Base-by-base conservation (phyloP, 2,113 vertebrate species). In the Bubo scandiacus region DNA sequence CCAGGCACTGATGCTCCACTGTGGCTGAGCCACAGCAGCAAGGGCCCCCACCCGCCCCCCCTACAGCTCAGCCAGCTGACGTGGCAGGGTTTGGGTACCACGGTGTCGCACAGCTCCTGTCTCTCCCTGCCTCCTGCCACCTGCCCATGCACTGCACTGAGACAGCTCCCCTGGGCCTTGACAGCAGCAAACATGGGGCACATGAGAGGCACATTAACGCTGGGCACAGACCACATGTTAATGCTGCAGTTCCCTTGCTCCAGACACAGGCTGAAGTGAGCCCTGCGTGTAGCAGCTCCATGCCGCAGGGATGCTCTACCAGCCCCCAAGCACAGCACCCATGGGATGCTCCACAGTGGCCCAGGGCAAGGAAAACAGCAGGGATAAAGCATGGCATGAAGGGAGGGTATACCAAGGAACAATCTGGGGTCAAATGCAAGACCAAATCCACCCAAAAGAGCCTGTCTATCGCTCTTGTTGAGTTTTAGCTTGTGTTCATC, bases 181-280 rank as follows among this genome's bases (percentile, higher is more conserved):
- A 67, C 14, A n/a, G 40, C 75, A 72, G 58, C n/a, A 34, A 77
- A 42, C 45, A 32, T 0, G 9, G 40, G 43, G 26, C 25, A 32
- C 5, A 23, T 4, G 25, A 62, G 49, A 51, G 43, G 57, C 43
- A 67, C 40, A 12, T 42, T 42, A 42, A 42, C 40, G 40, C 40
- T 42, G 40, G 63, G 57, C 81, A 23, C 1, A 12, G 34, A 19
- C 15, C 55, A 47, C 20, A 36, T 3, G 0, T 29, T 30, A 49
- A 61, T 1, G 2, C 58, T 72, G 63, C 30, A 71, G 65, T 21
- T 8, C n/a, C 43, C 77, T 66, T 0, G 3, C 34, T 52, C 43
- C 1, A 1, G 26, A n/a, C 20, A 29, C 0, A 1, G 51, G 55
- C 70, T 77, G 68, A 81, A 45, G 29, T 0, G 3, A 57, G 10